Evolutionary conservation across 2,888 invertebrate species (phyloP).

Genomic region (Notodonta dromedarius): DNA sequence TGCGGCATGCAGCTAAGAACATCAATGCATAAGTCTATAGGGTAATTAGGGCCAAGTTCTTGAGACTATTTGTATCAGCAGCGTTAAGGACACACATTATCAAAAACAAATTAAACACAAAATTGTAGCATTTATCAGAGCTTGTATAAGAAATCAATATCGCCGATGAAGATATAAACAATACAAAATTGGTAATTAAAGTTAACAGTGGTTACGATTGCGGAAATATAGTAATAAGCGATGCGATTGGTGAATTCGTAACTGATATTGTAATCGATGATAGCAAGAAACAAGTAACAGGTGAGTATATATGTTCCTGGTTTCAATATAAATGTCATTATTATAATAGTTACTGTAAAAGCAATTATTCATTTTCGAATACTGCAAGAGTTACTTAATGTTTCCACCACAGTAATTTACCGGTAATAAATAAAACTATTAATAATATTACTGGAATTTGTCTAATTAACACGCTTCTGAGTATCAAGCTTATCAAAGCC

Average conservation of each 20-base stretch:
- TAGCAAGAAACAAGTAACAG: background rate
- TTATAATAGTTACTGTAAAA: too few relatives aligned
- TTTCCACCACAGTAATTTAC: background rate
- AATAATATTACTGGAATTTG: constrained; percentile 41
- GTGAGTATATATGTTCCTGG: background rate
- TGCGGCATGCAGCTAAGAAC: background rate
- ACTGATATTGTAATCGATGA: background rate
- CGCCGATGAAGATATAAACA: constrained; percentile 2
- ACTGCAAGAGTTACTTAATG: too few relatives aligned
- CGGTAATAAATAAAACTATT: constrained; percentile 22
- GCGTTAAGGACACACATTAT: background rate
- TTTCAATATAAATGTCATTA: background rate
- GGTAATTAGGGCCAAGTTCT: background rate
- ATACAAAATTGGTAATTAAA: constrained; percentile 2
- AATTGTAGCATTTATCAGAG: background rate
- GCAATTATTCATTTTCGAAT: too few relatives aligned
- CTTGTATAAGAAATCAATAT: background rate
- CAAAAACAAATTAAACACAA: too few relatives aligned
- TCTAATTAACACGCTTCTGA: constrained; percentile 40
- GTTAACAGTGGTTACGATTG: background rate
- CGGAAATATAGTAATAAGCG: background rate
- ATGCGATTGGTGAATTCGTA: background rate
- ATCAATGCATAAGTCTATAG: constrained; percentile 3
- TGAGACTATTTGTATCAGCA: background rate
- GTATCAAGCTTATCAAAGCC: constrained; percentile 46